Evolutionary conservation across 2,113 vertebrate species (phyloP), one percentile per base, ranked within the genome.

Genomic region (Laticauda laticaudata): DNA sequence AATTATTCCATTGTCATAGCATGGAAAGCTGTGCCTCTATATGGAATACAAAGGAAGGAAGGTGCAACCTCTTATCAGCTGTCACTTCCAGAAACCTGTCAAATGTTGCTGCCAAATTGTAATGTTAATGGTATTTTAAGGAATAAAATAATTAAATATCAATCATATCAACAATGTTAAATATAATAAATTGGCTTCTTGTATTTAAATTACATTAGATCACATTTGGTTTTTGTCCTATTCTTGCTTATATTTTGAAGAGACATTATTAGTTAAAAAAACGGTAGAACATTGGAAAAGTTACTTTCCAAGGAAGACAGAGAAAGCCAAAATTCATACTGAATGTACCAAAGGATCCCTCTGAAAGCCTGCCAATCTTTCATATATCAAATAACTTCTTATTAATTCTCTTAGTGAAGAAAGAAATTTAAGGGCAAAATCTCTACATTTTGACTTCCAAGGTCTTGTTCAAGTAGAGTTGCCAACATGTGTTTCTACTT

Each of bases 401-500:
- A 69, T 51, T 56, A 55, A 91, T 93, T 93, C 59, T 75, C 34
- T 89, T 51, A 61, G 53, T 91, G 89, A 90, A 48, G 90, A 93
- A 85, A 90, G 45, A 94, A 96, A 94, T 43, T 24, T 86, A 1
- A 0, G 51, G 55, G 86, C 56, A 92, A 93, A 48, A 34, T 2
- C 89, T 89, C 57, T 94, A 15, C 43, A 95, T 91, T 91, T 53
- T 96, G 94, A 86, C 59, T 45, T 91, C 93, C 89, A 93, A 94
- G 93, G 92, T 88, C 89, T 64, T 53, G 11, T 86, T 26, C 8
- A 91, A 1, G 64, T 94, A 92, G 93, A 92, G 0, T 0, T 4
- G 90, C 56, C 90, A 93, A 95, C 92, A 95, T 89, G 94, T 95
- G 90, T 94, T 95, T 93, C 69, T 10, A 91, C 92, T 95, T 95